phyloP scores from a whole-genome alignment of 2,888 invertebrate species.

The Parasteatoda lunata region DNA sequence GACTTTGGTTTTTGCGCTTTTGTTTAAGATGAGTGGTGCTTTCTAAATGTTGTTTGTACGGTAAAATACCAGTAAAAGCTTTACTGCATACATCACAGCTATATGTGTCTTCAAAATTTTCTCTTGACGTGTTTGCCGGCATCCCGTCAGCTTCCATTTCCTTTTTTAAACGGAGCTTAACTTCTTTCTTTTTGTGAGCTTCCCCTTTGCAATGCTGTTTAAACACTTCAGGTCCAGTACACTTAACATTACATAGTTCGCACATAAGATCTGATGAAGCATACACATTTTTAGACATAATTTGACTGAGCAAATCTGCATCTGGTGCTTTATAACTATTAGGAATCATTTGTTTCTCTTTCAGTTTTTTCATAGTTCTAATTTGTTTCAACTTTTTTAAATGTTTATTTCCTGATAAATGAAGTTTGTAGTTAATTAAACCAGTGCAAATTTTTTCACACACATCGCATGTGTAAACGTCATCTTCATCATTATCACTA shows the following conservation, averaged over 20 bases:
- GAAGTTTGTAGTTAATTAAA: constrained; percentile 3
- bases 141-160: constrained; percentile 2
- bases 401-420: constrained; percentile 25
- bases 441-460: constrained; percentile 32
- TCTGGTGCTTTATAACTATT: not conserved
- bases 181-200: constrained; percentile 14
- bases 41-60: constrained; percentile 20
- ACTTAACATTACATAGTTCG: constrained; percentile 12
- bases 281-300: not conserved
- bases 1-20: not conserved
- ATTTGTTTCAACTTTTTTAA: constrained; percentile 18
- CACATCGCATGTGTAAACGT: constrained; percentile 27
- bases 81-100: constrained; percentile 26
- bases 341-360: not conserved
- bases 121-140: not conserved
- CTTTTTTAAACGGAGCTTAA: not conserved
- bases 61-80: constrained; percentile 15
- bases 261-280: not conserved
- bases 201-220: constrained; percentile 21
- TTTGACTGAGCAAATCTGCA: not conserved
- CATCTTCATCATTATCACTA: not conserved
- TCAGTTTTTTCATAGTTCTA: constrained; percentile 10
- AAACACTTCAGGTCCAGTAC: constrained; percentile 17
- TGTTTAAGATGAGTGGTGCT: constrained; percentile 28
- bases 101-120: not conserved